Conservation (phyloP, 2,113 vertebrate species). For the Sturnira hondurensis region DNA sequence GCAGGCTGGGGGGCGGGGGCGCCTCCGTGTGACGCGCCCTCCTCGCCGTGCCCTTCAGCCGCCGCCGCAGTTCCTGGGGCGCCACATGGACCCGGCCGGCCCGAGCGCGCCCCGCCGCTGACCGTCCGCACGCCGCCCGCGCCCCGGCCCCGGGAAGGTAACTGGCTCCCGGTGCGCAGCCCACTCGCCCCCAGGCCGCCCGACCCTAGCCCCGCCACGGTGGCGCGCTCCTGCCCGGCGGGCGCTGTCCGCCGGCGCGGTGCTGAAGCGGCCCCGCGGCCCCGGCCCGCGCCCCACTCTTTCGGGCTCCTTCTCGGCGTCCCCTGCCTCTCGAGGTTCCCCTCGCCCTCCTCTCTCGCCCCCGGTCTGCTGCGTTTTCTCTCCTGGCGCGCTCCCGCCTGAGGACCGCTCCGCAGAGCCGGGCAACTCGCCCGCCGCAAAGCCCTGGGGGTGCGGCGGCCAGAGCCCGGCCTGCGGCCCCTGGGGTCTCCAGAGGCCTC, state of each 20-base stretch:
- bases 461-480: background rate
- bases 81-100: slow-evolving; percentile 62
- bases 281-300: background rate
- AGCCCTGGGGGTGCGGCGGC: background rate
- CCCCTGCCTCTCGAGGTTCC: background rate
- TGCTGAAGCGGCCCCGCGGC: slow-evolving; percentile 55
- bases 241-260: slow-evolving; percentile 56
- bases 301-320: background rate
- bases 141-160: too few species aligned
- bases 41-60: slow-evolving; percentile 69
- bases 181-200: background rate
- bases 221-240: background rate
- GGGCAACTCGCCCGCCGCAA: background rate
- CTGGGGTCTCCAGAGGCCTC: background rate
- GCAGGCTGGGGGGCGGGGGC: slow-evolving; percentile 56
- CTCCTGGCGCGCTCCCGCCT: background rate
- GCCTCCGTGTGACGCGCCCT: slow-evolving; percentile 61
- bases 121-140: background rate
- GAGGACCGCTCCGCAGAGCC: background rate
- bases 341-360: background rate
- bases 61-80: slow-evolving; percentile 48
- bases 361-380: background rate
- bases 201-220: too few species aligned
- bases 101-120: slow-evolving; percentile 51
- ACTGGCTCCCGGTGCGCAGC: background rate